Evolutionary conservation across 2,888 invertebrate genomes (phyloP).

Genomic region (Mechanitis mazaeus): DNA sequence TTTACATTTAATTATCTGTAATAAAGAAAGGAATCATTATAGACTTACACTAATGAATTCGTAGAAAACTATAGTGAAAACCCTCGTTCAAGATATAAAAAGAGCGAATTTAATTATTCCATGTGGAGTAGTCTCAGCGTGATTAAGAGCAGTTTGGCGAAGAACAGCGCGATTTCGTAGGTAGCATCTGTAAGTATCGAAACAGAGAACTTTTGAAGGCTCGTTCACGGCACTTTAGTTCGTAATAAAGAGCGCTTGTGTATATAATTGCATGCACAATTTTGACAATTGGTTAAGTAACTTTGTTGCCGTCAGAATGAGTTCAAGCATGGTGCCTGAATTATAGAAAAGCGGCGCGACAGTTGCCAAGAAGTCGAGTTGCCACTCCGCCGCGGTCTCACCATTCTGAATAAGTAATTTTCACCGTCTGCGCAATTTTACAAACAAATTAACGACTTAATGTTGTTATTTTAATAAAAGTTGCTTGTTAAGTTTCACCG

Average conservation of each 20-base stretch:
- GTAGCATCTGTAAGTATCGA: conserved; percentile 22
- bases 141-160: conserved; percentile 25
- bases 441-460: conserved; percentile 74
- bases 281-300: conserved; percentile 24
- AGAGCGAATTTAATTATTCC: conserved; percentile 26
- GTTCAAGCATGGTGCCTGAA: conserved; percentile 46
- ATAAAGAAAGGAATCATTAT: conserved; percentile 4
- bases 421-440: conserved; percentile 73
- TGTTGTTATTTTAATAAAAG: conserved; percentile 75
- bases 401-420: conserved; percentile 71
- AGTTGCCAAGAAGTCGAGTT: conserved; percentile 53
- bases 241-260: conserved; percentile 22
- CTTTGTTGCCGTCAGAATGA: conserved; percentile 26
- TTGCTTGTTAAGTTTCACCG: conserved; percentile 57
- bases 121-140: conserved; percentile 24
- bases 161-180: conserved; percentile 19
- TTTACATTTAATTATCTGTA: no score
- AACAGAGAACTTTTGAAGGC: conserved; percentile 13
- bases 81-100: conserved; percentile 19
- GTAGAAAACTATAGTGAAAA: conserved; percentile 6
- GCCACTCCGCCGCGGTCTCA: conserved; percentile 53
- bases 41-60: not conserved
- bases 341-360: conserved; percentile 62
- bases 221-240: conserved; percentile 18
- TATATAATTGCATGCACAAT: conserved; percentile 23